Evolutionary conservation across 2,888 invertebrate genomes (phyloP), one percentile per base, ranked within the genome.

Genomic region (Hymenopus coronatus): DNA sequence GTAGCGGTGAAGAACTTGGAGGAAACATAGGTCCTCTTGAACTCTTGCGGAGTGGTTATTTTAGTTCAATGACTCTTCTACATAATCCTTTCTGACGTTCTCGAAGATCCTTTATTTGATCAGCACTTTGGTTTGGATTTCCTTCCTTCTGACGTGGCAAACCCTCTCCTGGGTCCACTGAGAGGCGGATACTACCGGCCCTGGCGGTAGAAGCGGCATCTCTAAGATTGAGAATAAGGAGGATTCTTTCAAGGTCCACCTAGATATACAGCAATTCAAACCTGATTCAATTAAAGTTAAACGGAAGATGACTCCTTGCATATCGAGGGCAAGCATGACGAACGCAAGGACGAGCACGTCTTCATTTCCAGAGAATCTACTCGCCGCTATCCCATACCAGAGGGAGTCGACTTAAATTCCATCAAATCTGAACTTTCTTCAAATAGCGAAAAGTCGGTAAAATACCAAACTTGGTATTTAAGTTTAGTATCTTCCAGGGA

Each of bases 321-420:
- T 3, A 92, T 94, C 8, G 93, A 94, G 88, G 94, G 94, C 4
- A 94, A 93, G 90, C 94, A 95, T 90, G 94, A 94, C 89, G 94
- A 94, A 89, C 93, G 93, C 90, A 91, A 92, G 83, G 94, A 94
- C 89, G 93, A 93, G 82, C 93, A 94, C 90, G 94, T 94, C 14
- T 93, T 92, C 89, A 92, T 95, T 88, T 93, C 94, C 20, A 92
- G 94, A 87, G 93, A 94, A 84, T 94, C 94, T 90, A 93, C 92
- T 88, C 92, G 94, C 70, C 92, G 94, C 84, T 94, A 94, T 91
- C 91, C 92, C 82, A 90, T 94, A 85, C 94, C 94, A 0, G 92
- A 93, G 84, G 93, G 92, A 88, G 93, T 93, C 4, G 92, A 93
- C 85, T 91, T 92, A 2, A 92, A 92, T 12, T 91, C 91, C 7